Base-by-base conservation (phyloP, 2,113 vertebrate genomes). In the Pica pica region DNA sequence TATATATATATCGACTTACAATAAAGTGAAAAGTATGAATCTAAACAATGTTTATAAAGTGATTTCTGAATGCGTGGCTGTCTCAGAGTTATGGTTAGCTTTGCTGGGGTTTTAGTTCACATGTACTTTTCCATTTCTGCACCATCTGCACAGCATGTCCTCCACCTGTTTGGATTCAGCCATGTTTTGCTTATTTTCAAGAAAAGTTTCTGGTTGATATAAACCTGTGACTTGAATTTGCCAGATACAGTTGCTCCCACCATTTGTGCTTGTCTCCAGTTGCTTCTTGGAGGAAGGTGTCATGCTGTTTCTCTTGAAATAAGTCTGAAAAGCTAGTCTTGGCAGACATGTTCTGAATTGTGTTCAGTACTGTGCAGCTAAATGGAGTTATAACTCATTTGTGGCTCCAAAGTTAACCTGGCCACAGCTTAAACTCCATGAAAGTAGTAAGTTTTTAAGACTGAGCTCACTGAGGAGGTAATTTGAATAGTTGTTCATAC, bases 161-260 rank as follows among this genome's bases (percentile, higher is more conserved):
- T 73, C 46, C 46, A 61, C 89, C 46, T 73, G 44, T 70, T 82
- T 65, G 18, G 31, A 52, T 59, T 89, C 65, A 67, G 49, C 65
- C 77, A 46, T 1, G 0, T 84, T 87, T 78, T 78, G 44, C 49
- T 91, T 79, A 33, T 87, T 93, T 89, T 87, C 50, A 76, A 57
- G 57, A 68, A 14, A 82, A 84, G 50, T 65, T 82, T 23, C 53
- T 89, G 28, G 30, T 76, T 77, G 50, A 69, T 61, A 41, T 0
- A 87, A 93, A 83, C 37, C 28, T 55, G 11, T 79, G 67, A 53
- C 41, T 81, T 64, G 53, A 67, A 41, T 87, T 84, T 87, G 35
- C 37, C 55, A 53, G 65, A 33, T 46, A 20, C 18, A 64, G 31
- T 73, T 79, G 28, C n/a, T 79, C 33, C 28, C 24, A 52, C 68